Conservation (phyloP, 1,140 invertebrate genomes). For the Drosophila navojoa region DNA sequence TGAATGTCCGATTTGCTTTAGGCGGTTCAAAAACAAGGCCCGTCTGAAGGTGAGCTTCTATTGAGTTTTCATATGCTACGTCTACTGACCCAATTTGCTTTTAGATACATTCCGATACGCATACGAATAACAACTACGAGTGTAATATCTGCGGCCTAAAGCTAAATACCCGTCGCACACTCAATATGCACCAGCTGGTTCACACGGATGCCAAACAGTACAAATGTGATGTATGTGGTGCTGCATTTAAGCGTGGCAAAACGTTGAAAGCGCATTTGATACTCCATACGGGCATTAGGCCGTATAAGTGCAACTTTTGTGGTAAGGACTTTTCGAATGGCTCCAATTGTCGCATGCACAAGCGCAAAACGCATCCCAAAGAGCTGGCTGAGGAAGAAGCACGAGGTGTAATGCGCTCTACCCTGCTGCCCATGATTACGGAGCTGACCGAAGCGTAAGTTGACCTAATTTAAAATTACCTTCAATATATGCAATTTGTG, state of each 20-base stretch:
- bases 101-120: slow-evolving; percentile 82
- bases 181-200: slow-evolving; percentile 84
- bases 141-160: slow-evolving; percentile 84
- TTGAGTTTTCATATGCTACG: neutral
- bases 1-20: slow-evolving; percentile 84
- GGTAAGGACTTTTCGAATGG: slow-evolving; percentile 84
- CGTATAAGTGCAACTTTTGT: slow-evolving; percentile 85
- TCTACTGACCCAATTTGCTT: neutral
- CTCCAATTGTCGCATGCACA: slow-evolving; percentile 85
- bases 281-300: slow-evolving; percentile 84
- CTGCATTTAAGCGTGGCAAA: slow-evolving; percentile 79
- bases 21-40: slow-evolving; percentile 82
- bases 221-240: slow-evolving; percentile 83
- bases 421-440: slow-evolving; percentile 71
- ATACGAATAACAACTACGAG: slow-evolving; percentile 82
- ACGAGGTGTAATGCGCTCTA: slow-evolving; percentile 55
- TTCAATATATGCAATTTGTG: neutral
- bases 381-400: slow-evolving; percentile 83
- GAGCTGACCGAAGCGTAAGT: slow-evolving; percentile 73
- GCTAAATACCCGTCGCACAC: slow-evolving; percentile 84
- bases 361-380: slow-evolving; percentile 84
- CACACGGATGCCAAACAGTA: slow-evolving; percentile 83
- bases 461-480: neutral
- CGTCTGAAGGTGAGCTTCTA: slow-evolving; percentile 59
- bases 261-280: slow-evolving; percentile 84